Base-by-base conservation (phyloP, 1,140 invertebrate genomes). In the Nasonia giraulti region DNA sequence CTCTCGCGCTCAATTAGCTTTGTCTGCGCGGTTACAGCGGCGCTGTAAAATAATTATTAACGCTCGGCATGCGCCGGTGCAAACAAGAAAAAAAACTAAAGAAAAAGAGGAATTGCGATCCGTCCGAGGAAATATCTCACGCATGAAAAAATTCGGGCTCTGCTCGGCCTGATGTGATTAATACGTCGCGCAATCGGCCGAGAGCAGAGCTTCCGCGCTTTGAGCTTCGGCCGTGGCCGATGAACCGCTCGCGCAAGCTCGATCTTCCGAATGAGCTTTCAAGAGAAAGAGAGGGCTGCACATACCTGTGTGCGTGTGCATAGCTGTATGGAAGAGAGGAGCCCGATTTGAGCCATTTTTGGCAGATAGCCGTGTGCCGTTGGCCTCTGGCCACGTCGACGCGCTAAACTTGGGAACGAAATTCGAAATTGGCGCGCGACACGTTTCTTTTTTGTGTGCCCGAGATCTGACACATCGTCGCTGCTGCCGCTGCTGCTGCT, bases 211-310 rank as follows among this genome's bases (percentile, higher is more conserved):
- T 31, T 80, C 33, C 68, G 47, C 71, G 4, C 71, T 82, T 75
- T 82, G 80, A 75, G 71, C 47, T 82, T 75, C 80, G 47, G 47
- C 14, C 68, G 68, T 71, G 27, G 66, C 79, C 40, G 79, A 44
- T 86, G 86, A 83, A 81, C 79, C 74, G 82, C 82, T 88, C 85
- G 83, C 83, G 73, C 86, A 88, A 88, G 85, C 55, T 62, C 55
- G 55, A 62, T 62, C 55, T 62, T 62, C 14, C 55, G 55, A 62
- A 20, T 62, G 55, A 62, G 55, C 55, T 62, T 62, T n/a, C 55
- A 7, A n/a, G 55, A n/a, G 55, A 62, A n/a, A 50, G 47, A 14
- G 47, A 50, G 47, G 47, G 1, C 5, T 40, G 0, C 40, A 44
- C 8, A 10, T 44, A 44, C 40, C 8, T 44, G 40, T 44, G 40